phyloP scores from a whole-genome alignment of 2,888 invertebrate genomes.

The Spicauda simplicius region DNA sequence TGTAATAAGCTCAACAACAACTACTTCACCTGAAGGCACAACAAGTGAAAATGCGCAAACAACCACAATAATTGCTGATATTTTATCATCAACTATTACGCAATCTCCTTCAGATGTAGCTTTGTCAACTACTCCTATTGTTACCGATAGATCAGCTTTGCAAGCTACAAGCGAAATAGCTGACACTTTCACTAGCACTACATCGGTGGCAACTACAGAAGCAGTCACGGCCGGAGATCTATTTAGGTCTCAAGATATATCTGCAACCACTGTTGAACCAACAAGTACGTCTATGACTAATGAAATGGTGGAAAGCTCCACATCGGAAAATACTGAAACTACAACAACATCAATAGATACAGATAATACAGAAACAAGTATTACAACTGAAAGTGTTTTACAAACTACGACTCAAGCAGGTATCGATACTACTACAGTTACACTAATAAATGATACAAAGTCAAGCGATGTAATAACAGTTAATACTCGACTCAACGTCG shows the following conservation, averaged over 20 bases:
- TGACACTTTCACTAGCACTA: slow-evolving; percentile 43
- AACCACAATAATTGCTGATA: slow-evolving; percentile 32
- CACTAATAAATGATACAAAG: slow-evolving; percentile 50
- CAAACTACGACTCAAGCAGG: slow-evolving; percentile 53
- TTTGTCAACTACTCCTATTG: slow-evolving; percentile 17
- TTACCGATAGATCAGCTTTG: slow-evolving; percentile 33
- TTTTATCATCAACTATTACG: slow-evolving; percentile 32
- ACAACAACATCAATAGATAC: slow-evolving; percentile 48
- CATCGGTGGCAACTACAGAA: slow-evolving; percentile 34
- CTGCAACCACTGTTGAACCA: slow-evolving; percentile 39
- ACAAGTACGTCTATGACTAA: slow-evolving; percentile 49
- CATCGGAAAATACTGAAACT: slow-evolving; percentile 46
- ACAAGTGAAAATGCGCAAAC: slow-evolving; percentile 38
- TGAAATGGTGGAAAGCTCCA: slow-evolving; percentile 48
- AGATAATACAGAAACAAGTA: slow-evolving; percentile 41
- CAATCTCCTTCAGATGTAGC: slow-evolving; percentile 36
- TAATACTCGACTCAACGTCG: slow-evolving; percentile 53
- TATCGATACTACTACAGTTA: slow-evolving; percentile 49
- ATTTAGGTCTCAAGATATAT: slow-evolving; percentile 31
- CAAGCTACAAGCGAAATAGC: slow-evolving; percentile 42
- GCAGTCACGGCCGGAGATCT: slow-evolving; percentile 38
- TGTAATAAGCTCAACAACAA: slow-evolving; percentile 46
- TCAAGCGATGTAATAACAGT: slow-evolving; percentile 52
- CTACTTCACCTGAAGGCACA: slow-evolving; percentile 44
- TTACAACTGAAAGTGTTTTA: slow-evolving; percentile 50